Evolutionary conservation across 2,888 invertebrate species (phyloP).

Genomic region (Plusia festucae): DNA sequence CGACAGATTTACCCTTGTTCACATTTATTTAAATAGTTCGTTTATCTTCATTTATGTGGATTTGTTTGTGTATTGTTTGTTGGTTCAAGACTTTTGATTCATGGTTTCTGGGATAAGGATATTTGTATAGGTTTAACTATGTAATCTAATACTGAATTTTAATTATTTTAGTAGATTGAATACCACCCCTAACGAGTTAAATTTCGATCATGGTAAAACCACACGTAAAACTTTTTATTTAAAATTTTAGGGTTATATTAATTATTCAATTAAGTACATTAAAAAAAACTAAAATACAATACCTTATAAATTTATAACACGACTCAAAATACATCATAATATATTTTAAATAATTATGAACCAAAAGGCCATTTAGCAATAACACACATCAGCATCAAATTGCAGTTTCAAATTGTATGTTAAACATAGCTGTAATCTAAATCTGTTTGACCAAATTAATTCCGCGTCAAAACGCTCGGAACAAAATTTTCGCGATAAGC

Average conservation of each 20-base stretch:
- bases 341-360: conserved; percentile 10
- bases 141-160: neutral
- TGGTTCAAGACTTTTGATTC: neutral
- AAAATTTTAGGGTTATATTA: too few species aligned
- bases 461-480: conserved; percentile 53
- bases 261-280: too few species aligned
- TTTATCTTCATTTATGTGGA: conserved; percentile 75
- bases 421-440: conserved; percentile 62
- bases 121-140: neutral
- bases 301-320: neutral
- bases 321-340: neutral
- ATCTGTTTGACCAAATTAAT: conserved; percentile 65
- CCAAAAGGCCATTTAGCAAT: conserved; percentile 35
- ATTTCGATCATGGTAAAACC: too few species aligned
- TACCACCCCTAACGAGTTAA: too few species aligned
- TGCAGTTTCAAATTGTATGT: conserved; percentile 59
- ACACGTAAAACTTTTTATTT: too few species aligned
- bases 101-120: neutral
- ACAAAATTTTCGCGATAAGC: conserved; percentile 56
- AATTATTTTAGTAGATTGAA: too few species aligned
- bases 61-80: conserved; percentile 57
- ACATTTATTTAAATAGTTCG: conserved; percentile 79
- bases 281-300: too few species aligned
- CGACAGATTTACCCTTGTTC: conserved; percentile 78
- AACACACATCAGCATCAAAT: conserved; percentile 48